Evolutionary conservation across 2,888 invertebrate species (phyloP), one percentile per base, ranked within the genome.

Genomic region (Cryptocheilus praepositus): DNA sequence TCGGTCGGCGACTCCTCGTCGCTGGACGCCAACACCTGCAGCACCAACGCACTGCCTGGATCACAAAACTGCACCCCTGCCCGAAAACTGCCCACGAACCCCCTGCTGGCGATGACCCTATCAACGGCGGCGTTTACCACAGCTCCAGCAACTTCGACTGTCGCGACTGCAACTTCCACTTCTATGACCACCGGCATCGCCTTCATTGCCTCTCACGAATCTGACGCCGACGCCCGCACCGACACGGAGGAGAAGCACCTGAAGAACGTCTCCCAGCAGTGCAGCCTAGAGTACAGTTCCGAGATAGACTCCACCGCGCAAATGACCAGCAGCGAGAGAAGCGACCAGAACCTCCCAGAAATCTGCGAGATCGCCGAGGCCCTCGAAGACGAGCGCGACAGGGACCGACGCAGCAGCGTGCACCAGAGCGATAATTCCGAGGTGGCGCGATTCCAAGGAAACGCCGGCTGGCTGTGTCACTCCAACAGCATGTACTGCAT

Each of bases 201-300:
- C 11, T 36, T 36, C 7, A 7, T 36, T 62, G 44, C 15, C 45
- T 76, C 81, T 1, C 83, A 85, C 16, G 87, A 88, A 46, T 87
- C 86, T 0, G 86, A 88, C 61, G 64, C 79, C 7, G 86, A 85
- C 18, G 77, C 80, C 0, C 84, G 85, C 64, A 82, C 82, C 0
- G 86, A 87, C 2, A 36, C 36, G 8, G 82, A 83, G 16, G 87
- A 84, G 22, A 85, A 83, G 82, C 87, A 89, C 72, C 91, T 93
- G 90, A 89, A 93, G 22, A 93, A 93, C 0, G 92, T 93, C 28
- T 93, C 93, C 0, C 93, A 93, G 77, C 93, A 94, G 74, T 93
- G 93, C 78, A 93, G 93, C 67, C 88, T 94, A 55, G 93, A 94
- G 81, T 93, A 93, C 80, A 93, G 92, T 71, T 93, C 93, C 0